Evolutionary conservation across 2,113 vertebrate genomes (phyloP), one percentile per base, ranked within the genome.

Genomic region (Mastomys coucha): DNA sequence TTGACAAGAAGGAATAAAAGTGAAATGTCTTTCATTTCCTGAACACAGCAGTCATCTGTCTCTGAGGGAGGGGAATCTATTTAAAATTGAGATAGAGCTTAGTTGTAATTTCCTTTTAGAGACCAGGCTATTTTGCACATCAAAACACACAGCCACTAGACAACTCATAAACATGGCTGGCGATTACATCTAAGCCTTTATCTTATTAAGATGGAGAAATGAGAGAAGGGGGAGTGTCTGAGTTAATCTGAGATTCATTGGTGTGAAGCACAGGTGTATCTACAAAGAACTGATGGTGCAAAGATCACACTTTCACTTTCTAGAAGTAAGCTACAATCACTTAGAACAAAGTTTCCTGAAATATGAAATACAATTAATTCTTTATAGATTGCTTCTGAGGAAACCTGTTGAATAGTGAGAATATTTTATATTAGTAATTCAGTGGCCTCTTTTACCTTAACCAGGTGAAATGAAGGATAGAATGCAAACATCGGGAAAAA

Each of bases 21-120:
- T 88, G 58, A 86, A 96, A 93, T 91, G 63, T 63, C 88, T 94
- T 96, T 84, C 36, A 82, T 91, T 95, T 84, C 39, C 60, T 65
- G 82, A 85, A 82, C 72, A 92, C 9, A 87, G 31, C 45, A 39
- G 4, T 91, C 39, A 7, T 70, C 72, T 90, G 39, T 92, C 11
- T 84, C 49, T 2, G 58, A 28, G 26, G 77, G 3, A 16, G 33
- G 81, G 14, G 28, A 20, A 85, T 13, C n/a, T 84, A 82, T 76
- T 89, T 89, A 91, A 89, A 93, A 73, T 36, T 9, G 26, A 31
- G n/a, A 72, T 60, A 19, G 11, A 36, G 1, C 45, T 91, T 96
- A 19, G 10, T 42, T 86, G 9, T 72, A 49, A 91, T 89, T 87
- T 82, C 51, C 49, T 82, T 14, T 91, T 65, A 88, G 24, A 82